Evolutionary conservation across 2,888 invertebrate genomes (phyloP).

Genomic region (Cynaeus angustus): DNA sequence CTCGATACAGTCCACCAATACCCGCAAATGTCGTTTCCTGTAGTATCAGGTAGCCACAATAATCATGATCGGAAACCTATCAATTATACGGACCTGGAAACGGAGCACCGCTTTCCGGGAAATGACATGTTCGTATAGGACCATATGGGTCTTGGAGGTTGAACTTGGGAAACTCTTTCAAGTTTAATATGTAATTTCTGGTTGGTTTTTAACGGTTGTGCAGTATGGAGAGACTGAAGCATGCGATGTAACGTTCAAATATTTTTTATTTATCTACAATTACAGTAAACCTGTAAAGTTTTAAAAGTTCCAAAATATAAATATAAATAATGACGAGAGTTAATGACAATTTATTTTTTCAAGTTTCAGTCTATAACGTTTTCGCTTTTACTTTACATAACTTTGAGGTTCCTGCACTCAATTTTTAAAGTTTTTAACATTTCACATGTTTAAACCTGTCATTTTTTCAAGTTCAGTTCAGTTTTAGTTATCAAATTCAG

Average conservation of each 20-base stretch:
- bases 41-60: slow-evolving; percentile 60
- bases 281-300: no score
- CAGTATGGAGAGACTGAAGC: neutral
- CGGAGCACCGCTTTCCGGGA: slow-evolving; percentile 58
- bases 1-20: slow-evolving; percentile 50
- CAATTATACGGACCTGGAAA: slow-evolving; percentile 58
- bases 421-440: no score
- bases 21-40: slow-evolving; percentile 64
- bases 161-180: neutral
- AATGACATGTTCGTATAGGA: slow-evolving; percentile 57
- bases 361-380: no score
- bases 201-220: neutral
- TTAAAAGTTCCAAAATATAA: no score
- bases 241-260: neutral
- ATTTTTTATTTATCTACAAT: no score
- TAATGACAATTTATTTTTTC: no score
- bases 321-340: no score
- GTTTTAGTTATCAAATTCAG: no score
- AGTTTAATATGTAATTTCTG: neutral
- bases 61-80: slow-evolving; percentile 64
- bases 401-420: no score
- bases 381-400: no score
- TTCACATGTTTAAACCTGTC: no score
- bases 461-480: no score
- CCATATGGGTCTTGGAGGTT: slow-evolving; percentile 48